These are phyloP conservation scores for Trichogramma evanescens DNA, from an alignment of 2,888 invertebrate species.

Conservation along the genomic window DNA sequence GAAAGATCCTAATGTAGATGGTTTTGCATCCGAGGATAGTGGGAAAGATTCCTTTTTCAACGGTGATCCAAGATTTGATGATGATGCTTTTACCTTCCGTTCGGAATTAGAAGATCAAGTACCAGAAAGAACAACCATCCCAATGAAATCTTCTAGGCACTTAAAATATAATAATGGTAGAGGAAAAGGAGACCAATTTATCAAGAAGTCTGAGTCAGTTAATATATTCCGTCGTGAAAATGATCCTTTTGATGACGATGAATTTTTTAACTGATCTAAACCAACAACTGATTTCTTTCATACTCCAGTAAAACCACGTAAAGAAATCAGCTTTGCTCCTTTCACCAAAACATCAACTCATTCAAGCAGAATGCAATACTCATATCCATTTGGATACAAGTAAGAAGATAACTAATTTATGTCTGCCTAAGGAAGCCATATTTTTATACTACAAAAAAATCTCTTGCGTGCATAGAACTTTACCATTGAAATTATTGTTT, in stretches of 20 bases:
- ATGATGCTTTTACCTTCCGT: conserved; percentile 40
- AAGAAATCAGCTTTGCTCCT: conserved; percentile 17
- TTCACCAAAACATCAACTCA: conserved; percentile 13
- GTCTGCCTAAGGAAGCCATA: conserved; percentile 25
- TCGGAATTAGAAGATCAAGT: conserved; percentile 42
- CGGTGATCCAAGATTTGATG: conserved; percentile 39
- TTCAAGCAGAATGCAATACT: conserved; percentile 16
- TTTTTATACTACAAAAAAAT: conserved; percentile 27
- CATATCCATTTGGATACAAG: conserved; percentile 15
- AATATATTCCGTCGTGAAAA: conserved; percentile 81
- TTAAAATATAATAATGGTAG: conserved; percentile 44
- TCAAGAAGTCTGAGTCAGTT: conserved; percentile 82
- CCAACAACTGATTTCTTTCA: conserved; percentile 18
- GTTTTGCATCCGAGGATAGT: conserved; percentile 33
- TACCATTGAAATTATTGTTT: conserved; percentile 1
- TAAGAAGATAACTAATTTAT: conserved; percentile 19
- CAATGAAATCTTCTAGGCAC: conserved; percentile 40
- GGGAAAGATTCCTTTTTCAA: conserved; percentile 38
- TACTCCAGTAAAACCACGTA: conserved; percentile 7
- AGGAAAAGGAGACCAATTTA: conserved; percentile 54
- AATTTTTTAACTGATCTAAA: conserved; percentile 61
- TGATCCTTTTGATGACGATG: conserved; percentile 85
- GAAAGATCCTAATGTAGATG: conserved; percentile 28
- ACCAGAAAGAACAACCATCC: conserved; percentile 34
- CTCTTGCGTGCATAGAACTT: conserved; percentile 5